phyloP scores from a whole-genome alignment of 2,113 vertebrate genomes.

The Raja brachyura region DNA sequence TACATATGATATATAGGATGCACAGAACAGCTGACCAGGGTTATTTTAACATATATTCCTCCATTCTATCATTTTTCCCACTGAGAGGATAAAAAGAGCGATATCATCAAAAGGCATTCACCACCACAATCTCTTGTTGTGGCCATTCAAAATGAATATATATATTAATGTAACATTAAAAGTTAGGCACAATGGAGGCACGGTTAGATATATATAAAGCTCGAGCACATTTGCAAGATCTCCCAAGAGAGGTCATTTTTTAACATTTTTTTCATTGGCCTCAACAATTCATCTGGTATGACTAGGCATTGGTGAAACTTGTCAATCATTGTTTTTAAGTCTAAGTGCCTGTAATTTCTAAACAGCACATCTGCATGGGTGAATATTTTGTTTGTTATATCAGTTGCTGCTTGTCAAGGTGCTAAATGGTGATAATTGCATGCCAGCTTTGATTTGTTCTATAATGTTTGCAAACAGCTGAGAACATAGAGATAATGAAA shows the following conservation, averaged over 20 bases:
- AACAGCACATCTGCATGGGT: conserved; percentile 10
- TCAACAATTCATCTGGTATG: background rate
- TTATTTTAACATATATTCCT: background rate
- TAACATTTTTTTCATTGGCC: background rate
- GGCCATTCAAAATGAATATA: background rate
- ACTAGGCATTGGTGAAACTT: background rate
- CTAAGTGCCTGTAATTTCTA: conserved; percentile 2
- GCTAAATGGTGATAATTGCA: conserved; percentile 28
- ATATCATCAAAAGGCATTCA: background rate
- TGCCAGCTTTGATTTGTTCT: conserved; percentile 32
- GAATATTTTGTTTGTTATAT: conserved; percentile 31
- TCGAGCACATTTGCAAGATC: background rate
- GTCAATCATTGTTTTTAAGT: background rate
- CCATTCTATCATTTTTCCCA: background rate
- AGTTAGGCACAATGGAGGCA: background rate
- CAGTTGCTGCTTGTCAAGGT: conserved; percentile 31
- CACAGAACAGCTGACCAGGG: background rate
- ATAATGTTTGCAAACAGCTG: conserved; percentile 21
- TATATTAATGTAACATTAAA: background rate
- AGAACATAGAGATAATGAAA: conserved; percentile 27
- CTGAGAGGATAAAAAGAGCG: background rate
- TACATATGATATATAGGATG: background rate
- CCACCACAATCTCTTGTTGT: background rate
- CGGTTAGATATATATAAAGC: background rate
- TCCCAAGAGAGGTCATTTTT: background rate